Conservation (phyloP, 2,113 vertebrate genomes). For the Equus przewalskii region DNA sequence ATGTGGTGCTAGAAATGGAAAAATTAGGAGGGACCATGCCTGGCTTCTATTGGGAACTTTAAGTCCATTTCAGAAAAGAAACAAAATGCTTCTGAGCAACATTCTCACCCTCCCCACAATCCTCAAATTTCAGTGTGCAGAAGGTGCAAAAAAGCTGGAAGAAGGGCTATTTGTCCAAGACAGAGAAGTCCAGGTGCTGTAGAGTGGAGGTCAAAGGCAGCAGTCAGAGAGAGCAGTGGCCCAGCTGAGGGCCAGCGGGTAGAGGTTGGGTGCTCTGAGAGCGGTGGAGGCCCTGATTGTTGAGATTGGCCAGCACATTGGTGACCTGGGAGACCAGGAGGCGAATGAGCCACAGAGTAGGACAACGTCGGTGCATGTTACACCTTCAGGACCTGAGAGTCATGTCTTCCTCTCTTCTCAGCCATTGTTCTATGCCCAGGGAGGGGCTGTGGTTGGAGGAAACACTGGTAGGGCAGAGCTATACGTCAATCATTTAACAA, state of each 20-base stretch:
- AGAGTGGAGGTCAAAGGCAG: rapidly evolving
- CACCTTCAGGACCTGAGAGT: background rate
- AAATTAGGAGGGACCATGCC: background rate
- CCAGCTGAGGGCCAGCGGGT: background rate
- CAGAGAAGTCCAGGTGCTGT: background rate
- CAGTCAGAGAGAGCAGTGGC: background rate
- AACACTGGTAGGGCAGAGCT: background rate
- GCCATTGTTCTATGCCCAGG: no score
- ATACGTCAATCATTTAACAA: background rate
- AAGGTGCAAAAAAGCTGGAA: background rate
- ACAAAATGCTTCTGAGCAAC: background rate
- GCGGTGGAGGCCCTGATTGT: background rate
- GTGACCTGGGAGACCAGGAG: background rate
- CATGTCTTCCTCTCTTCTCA: background rate
- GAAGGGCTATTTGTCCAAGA: background rate
- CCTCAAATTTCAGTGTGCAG: background rate
- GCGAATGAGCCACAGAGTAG: background rate
- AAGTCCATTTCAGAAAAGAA: background rate
- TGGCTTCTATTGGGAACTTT: background rate
- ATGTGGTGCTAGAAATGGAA: background rate
- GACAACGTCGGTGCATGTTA: background rate
- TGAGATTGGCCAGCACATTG: background rate
- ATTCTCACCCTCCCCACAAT: background rate
- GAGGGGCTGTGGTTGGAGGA: background rate
- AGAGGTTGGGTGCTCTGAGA: background rate